These are phyloP conservation scores for Pseudoatta argentina DNA, from an alignment of 1,140 invertebrate genomes.

Conservation along the genomic window DNA sequence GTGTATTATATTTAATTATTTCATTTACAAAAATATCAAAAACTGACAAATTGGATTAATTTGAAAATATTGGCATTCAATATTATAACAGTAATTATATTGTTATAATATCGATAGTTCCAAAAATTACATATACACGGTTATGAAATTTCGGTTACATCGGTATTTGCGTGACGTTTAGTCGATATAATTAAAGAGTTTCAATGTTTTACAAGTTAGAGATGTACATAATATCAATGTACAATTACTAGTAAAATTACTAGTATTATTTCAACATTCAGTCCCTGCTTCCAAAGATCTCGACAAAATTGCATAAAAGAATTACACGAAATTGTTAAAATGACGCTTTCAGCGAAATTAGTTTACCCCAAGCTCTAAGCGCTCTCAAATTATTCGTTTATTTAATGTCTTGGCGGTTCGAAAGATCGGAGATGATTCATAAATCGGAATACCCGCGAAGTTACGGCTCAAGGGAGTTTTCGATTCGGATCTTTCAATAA, in stretches of 20 bases:
- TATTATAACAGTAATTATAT: slow-evolving; percentile 10
- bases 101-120: not conserved
- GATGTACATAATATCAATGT: too few relatives aligned
- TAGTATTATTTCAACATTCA: not conserved
- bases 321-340: slow-evolving; percentile 9
- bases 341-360: slow-evolving; percentile 6
- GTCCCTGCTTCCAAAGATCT: not conserved
- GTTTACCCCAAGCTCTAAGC: slow-evolving; percentile 18
- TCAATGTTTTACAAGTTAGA: not conserved
- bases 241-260: not conserved
- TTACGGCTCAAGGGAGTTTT: slow-evolving; percentile 25
- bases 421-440: slow-evolving; percentile 17
- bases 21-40: not conserved
- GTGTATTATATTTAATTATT: not conserved
- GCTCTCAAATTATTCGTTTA: slow-evolving; percentile 32
- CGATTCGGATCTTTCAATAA: not conserved
- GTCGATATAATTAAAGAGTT: not conserved
- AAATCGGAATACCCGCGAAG: slow-evolving; percentile 35
- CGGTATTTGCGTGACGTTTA: not conserved
- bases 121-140: not conserved
- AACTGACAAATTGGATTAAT: not conserved
- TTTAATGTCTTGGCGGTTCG: slow-evolving; percentile 26
- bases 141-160: not conserved
- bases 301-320: not conserved
- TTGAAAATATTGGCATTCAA: not conserved